Evolutionary conservation across 2,113 vertebrate species (phyloP), one percentile per base, ranked within the genome.

Genomic region (Empidonax traillii): DNA sequence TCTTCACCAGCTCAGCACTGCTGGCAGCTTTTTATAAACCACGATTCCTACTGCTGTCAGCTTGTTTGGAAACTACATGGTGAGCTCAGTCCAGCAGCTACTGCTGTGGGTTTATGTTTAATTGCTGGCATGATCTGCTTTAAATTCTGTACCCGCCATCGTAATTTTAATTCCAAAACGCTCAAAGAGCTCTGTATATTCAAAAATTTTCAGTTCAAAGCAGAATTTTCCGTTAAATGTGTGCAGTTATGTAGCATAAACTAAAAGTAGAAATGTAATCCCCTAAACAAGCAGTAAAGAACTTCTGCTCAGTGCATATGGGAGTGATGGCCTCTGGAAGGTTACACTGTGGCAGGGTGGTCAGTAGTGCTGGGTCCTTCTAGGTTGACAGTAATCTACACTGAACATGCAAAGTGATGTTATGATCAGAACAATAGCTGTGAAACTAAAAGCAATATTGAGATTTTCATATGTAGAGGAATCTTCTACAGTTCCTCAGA

Each of bases 1-100:
- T 97, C 96, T 97, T 97, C 97, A 97, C 96, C 96, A 97, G 95
- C 97, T 97, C 97, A 97, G 97, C 97, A 97, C 62, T 96, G 97
- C 88, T 95, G 69, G 97, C 87, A 96, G 94, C 97, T 97, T 97
- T 97, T 97, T 97, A 97, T 97, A 97, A 97, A 97, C 96, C 93
- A 94, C 44, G 59, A 97, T 97, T 97, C 97, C 96, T 97, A 96
- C 97, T 96, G 95, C 76, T 94, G 96, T 96, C 97, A 97, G 97
- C 97, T 97, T 96, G 84, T 96, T 97, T 95, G 96, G 95, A 95
- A 96, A 90, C 92, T 79, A 79, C 55, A 84, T 84, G 76, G 94
- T 96, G 87, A 96, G 93, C 94, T 97, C 76, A 91, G 86, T 89
- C 81, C 75, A 37, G 12, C 84, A 89, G 75, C 94, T 88, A 88